Conservation (phyloP, 2,888 invertebrate species). For the Rhynchonema sp. region DNA sequence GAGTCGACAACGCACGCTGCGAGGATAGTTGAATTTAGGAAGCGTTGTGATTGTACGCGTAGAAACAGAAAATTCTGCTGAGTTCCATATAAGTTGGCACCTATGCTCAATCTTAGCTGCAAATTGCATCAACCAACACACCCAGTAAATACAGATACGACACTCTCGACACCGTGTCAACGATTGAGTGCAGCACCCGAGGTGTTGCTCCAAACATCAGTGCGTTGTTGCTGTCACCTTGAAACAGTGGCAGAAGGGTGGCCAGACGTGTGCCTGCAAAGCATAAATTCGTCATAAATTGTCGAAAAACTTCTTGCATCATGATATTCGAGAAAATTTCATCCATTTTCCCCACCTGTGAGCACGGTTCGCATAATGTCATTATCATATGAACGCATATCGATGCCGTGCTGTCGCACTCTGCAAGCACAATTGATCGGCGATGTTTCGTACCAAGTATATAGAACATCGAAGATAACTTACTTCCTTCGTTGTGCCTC, state of each 20-base stretch:
- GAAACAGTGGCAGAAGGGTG: not conserved
- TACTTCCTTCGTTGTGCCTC: not conserved
- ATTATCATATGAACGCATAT: not conserved
- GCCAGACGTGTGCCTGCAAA: not conserved
- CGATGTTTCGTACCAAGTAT: too few relatives aligned
- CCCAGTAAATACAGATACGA: not conserved
- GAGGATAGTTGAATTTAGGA: too few relatives aligned
- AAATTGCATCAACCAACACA: too few relatives aligned
- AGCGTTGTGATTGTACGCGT: too few relatives aligned
- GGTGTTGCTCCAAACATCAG: not conserved
- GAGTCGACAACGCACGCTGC: not conserved
- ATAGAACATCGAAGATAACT: not conserved
- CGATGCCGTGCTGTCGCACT: not conserved
- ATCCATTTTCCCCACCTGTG: too few relatives aligned
- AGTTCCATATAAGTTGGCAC: too few relatives aligned
- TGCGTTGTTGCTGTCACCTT: not conserved
- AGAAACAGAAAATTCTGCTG: too few relatives aligned
- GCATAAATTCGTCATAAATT: too few relatives aligned
- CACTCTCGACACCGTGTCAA: not conserved
- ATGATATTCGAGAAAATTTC: too few relatives aligned
- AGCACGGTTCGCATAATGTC: not conserved
- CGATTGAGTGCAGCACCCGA: not conserved
- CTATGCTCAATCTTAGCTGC: too few relatives aligned
- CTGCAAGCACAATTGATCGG: too few relatives aligned
- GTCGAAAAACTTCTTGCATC: too few relatives aligned